Base-by-base conservation (phyloP, 2,797 vertebrate genomes). In the Chlorospingus flavigularis region DNA sequence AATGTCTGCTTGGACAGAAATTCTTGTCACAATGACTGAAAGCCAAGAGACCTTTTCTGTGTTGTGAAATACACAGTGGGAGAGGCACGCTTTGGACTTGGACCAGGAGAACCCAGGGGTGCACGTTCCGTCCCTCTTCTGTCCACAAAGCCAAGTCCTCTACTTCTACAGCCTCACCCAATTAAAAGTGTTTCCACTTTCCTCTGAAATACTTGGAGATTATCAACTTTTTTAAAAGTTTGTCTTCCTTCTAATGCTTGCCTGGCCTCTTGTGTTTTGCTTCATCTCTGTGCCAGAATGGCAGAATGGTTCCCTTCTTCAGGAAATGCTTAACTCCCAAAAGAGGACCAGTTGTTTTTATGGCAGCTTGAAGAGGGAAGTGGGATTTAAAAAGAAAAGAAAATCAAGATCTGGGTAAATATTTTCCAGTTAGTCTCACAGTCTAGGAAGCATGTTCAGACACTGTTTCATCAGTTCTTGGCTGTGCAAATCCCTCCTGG, bases 371-470 rank as follows among this genome's bases (percentile, higher is more conserved):
- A 66, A 72, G 40, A 72, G 54, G 54, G 75, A 94, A 94, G 75
- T 77, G 78, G 35, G 72, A 83, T 94, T 94, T 54, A 25, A 61
- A 72, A 91, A 81, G 66, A 86, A 77, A 50, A 47, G 14, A 45
- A 35, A 70, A 78, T 26, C 13, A 47, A 66, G 26, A 61, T 39
- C 26, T 50, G 55, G 60, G 10, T 82, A 58, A 92, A 89, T 93
- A 79, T 70, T 93, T 94, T 96, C 86, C 92, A 93, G 43, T 80
- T 43, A 63, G 74, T 89, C 67, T 93, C 67, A 82, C 62, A 63
- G 84, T 62, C 81, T 58, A 45, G 67, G 53, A 89, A 63, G 61
- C 75, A 4, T 83, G 67, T 74, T 90, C 91, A 94, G 92, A 92
- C 84, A 40, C 68, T 78, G 92, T 75, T 93, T 92, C 89, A 79